A percentile compares a stretch with the other conserved stretches of the same genome.
Evolutionary conservation across 2,888 invertebrate genomes (phyloP).

Genomic region (Orchesellides sinensis): DNA sequence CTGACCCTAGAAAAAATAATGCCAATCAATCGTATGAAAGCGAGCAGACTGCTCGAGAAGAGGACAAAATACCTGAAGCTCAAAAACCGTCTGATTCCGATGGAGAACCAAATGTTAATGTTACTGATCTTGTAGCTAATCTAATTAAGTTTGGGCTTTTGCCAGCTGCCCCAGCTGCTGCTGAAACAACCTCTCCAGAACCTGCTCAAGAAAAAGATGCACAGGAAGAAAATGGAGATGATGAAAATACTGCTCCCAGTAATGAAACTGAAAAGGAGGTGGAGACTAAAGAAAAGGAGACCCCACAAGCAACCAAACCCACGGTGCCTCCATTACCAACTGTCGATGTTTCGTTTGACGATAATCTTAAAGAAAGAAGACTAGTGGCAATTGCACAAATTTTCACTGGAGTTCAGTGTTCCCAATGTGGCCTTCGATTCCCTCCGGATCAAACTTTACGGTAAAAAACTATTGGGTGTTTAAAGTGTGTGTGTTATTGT

Average conservation of each 20-base stretch:
- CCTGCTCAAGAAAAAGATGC: slow-evolving; percentile 72
- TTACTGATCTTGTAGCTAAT: slow-evolving; percentile 90
- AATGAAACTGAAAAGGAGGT: slow-evolving; percentile 19
- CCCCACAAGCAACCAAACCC: slow-evolving; percentile 47
- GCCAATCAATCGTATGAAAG: slow-evolving; percentile 63
- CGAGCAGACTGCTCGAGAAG: slow-evolving; percentile 55
- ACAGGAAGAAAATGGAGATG: slow-evolving; percentile 33
- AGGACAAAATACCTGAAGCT: slow-evolving; percentile 17
- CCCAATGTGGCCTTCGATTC: slow-evolving; percentile 96
- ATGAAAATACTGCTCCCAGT: slow-evolving; percentile 19
- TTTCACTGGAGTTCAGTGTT: slow-evolving; percentile 96
- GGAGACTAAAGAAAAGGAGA: slow-evolving; percentile 70
- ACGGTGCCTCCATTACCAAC: slow-evolving; percentile 68
- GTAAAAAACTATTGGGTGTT: slow-evolving; percentile 79
- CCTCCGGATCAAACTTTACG: slow-evolving; percentile 91
- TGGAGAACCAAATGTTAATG: slow-evolving; percentile 21
- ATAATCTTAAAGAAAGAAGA: slow-evolving; percentile 71
- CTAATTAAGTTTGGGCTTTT: slow-evolving; percentile 91
- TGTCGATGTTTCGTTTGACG: slow-evolving; percentile 70
- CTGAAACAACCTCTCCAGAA: slow-evolving; percentile 30
- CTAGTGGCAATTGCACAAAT: slow-evolving; percentile 77
- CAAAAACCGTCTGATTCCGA: background rate
- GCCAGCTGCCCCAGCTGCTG: slow-evolving; percentile 73
- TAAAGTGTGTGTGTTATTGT: background rate
- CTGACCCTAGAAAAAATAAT: slow-evolving; percentile 24